Evolutionary conservation across 2,888 invertebrate genomes (phyloP).

Genomic region (Julus scanicus): DNA sequence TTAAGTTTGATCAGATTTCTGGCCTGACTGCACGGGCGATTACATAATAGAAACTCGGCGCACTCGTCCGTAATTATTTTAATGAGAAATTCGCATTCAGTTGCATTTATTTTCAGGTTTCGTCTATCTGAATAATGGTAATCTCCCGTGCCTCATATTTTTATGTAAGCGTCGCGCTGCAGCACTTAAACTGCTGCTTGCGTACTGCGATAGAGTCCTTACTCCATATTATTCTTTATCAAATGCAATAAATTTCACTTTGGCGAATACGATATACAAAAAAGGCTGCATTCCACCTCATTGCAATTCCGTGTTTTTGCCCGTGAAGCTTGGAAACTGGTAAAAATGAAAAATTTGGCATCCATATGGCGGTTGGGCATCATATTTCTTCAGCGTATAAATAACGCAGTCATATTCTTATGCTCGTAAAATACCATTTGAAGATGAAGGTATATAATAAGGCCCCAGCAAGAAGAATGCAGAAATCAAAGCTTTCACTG

Average conservation of each 20-base stretch:
- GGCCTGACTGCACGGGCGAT: no score
- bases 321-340: neutral
- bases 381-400: conserved; percentile 29
- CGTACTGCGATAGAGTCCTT: neutral
- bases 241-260: conserved; percentile 18
- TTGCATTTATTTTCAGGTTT: neutral
- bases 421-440: neutral
- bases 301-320: neutral
- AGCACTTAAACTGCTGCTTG: neutral
- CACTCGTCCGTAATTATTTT: neutral
- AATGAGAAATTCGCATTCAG: neutral
- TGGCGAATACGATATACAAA: conserved; percentile 4
- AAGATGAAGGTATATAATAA: conserved; percentile 30
- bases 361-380: neutral
- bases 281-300: conserved; percentile 7
- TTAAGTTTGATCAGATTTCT: no score
- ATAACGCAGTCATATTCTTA: neutral
- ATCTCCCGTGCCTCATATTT: neutral
- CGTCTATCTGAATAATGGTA: no score
- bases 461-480: neutral
- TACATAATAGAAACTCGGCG: neutral
- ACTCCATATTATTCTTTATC: conserved; percentile 14
- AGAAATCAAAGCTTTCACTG: conserved; percentile 8
- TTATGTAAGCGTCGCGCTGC: neutral
- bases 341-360: conserved; percentile 27